Base-by-base conservation (phyloP, 2,888 invertebrate species). In the Napeogenes sylphis region DNA sequence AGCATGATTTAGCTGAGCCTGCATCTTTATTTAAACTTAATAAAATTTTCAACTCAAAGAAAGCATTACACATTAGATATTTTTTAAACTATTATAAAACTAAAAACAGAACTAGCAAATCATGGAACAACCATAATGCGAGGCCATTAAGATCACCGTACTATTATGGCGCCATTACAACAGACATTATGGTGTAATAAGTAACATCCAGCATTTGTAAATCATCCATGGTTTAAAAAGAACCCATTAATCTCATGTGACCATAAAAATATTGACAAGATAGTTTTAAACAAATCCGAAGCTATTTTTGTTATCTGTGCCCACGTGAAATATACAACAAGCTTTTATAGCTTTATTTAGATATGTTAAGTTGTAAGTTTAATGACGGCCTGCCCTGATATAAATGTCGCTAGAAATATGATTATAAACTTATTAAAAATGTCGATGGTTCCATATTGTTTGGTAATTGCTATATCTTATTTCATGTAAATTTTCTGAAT, bases 121-220 rank as follows among this genome's bases (percentile, higher is more conserved):
- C 62, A 67, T 59, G 62, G 54, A 56, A 53, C 56, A 42, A 58
- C 63, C 67, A 63, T 67, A 67, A 67, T 61, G 63, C 67, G 62
- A 47, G 54, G 55, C 66, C 68, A 73, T 70, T 70, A 68, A 71
- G 66, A 66, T 64, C 59, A 70, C 65, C 66, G 65, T 68, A 68
- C 65, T 67, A 75, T 73, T 69, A 71, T 66, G 63, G 61, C 62
- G 64, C 70, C 66, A 71, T 71, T 69, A 72, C 62, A 62, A 58
- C 55, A 42, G 46, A 61, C 69, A 69, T 73, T 70, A 74, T 69
- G 68, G 65, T 59, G 67, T 68, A 69, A 67, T 67, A 67, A 67
- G 67, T 63, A 60, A 67, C 62, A 58, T 64, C 67, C 55, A 61
- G 62, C 67, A 65, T 67, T 67, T 67, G 65, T 67, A 67, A 65